A percentile compares a stretch with the other conserved stretches of the same genome.
Conservation (phyloP, 2,113 vertebrate genomes). For the Anarrhichthys ocellatus region DNA sequence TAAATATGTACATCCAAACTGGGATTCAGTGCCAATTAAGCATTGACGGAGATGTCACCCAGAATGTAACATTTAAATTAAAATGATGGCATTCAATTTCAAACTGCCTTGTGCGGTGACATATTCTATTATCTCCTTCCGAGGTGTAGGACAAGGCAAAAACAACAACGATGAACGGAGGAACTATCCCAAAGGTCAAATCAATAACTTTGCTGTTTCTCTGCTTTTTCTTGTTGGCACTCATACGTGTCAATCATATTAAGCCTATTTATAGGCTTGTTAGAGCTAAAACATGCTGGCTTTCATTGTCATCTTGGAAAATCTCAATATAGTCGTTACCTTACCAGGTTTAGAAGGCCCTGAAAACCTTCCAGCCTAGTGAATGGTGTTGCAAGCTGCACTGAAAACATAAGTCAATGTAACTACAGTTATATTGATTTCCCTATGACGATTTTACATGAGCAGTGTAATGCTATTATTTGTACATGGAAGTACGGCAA, state of each 20-base stretch:
- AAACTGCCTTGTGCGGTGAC: slow-evolving; percentile 68
- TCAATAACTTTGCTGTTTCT: slow-evolving; percentile 66
- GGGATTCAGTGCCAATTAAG: slow-evolving; percentile 78
- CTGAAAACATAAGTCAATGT: slow-evolving; percentile 3
- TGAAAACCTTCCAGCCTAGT: slow-evolving; percentile 1
- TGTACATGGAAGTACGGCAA: slow-evolving; percentile 21
- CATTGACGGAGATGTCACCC: slow-evolving; percentile 72
- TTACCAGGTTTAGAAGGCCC: neutral
- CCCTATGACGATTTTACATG: slow-evolving; percentile 11
- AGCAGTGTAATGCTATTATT: slow-evolving; percentile 26
- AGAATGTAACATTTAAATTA: slow-evolving; percentile 79
- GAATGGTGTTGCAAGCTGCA: neutral
- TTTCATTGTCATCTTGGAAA: slow-evolving; percentile 24
- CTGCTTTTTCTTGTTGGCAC: slow-evolving; percentile 40
- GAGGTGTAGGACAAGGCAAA: slow-evolving; percentile 63
- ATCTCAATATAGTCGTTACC: slow-evolving; percentile 13
- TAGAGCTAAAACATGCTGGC: slow-evolving; percentile 37
- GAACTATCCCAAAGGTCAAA: slow-evolving; percentile 72
- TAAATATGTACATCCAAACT: slow-evolving; percentile 77
- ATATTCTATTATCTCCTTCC: slow-evolving; percentile 67
- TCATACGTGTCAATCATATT: slow-evolving; percentile 69
- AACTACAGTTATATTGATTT: neutral
- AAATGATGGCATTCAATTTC: slow-evolving; percentile 78
- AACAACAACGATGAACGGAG: slow-evolving; percentile 63
- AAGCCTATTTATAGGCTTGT: slow-evolving; percentile 66